A percentile compares a stretch with the other conserved stretches of the same genome.
These are phyloP conservation scores for Drosophila mimetica DNA, from an alignment of 2,888 invertebrate species.

Conservation along the genomic window DNA sequence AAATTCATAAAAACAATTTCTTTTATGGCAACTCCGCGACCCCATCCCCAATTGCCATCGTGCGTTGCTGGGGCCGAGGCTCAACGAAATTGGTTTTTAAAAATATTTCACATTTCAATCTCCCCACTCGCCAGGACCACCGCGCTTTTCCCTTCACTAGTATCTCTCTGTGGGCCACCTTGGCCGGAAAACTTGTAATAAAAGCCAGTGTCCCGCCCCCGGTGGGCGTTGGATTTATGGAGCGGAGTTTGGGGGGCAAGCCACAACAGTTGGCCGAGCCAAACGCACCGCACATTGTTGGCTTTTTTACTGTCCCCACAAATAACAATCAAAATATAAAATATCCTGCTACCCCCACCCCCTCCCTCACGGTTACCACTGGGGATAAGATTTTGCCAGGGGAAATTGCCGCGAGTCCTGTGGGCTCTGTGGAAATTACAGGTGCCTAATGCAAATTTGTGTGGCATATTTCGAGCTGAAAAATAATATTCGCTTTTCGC, in stretches of 20 bases:
- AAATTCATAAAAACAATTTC: slow-evolving; percentile 77
- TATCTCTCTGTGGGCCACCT: slow-evolving; percentile 50
- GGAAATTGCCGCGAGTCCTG: slow-evolving; percentile 64
- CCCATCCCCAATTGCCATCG: slow-evolving; percentile 1
- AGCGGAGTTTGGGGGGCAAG: slow-evolving; percentile 6
- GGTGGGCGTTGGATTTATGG: slow-evolving; percentile 26
- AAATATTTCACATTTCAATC: slow-evolving; percentile 81
- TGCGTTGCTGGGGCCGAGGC: slow-evolving; percentile 54
- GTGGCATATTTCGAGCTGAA: slow-evolving; percentile 66
- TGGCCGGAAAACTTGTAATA: slow-evolving; percentile 68
- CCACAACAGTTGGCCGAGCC: slow-evolving; percentile 53
- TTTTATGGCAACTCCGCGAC: slow-evolving; percentile 53
- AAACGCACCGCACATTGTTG: slow-evolving; percentile 54
- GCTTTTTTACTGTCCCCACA: slow-evolving; percentile 76
- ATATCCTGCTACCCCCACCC: background rate
- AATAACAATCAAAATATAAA: slow-evolving; percentile 75
- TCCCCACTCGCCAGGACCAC: slow-evolving; percentile 42
- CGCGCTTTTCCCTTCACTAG: background rate
- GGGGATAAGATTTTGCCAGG: slow-evolving; percentile 49
- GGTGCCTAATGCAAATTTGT: slow-evolving; percentile 80
- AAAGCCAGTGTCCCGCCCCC: slow-evolving; percentile 57
- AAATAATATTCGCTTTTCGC: slow-evolving; percentile 54
- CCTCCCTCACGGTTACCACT: slow-evolving; percentile 51
- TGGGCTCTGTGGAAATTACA: slow-evolving; percentile 63
- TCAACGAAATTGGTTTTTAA: slow-evolving; percentile 82